Conservation (phyloP, 2,797 vertebrate genomes). For the Rhinophrynus dorsalis region DNA sequence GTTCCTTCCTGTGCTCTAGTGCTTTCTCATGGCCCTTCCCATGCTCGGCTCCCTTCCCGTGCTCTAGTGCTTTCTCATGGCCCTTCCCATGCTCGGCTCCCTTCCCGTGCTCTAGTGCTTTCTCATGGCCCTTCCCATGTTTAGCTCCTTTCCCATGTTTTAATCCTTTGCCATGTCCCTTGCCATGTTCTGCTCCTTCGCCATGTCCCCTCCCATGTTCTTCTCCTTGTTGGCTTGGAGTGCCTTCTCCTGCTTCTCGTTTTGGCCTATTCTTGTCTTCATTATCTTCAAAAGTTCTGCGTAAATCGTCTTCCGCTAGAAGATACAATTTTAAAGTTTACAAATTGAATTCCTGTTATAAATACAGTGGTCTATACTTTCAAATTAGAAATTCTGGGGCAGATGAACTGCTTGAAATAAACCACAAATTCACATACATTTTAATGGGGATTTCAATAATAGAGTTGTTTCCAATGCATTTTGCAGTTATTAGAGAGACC, state of each 20-base stretch:
- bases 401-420: too few species aligned
- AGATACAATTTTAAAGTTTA: too few species aligned
- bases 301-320: conserved; percentile 18
- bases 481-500: too few species aligned
- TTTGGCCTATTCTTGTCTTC: background rate
- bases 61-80: background rate
- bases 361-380: too few species aligned
- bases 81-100: background rate
- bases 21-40: background rate
- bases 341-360: too few species aligned
- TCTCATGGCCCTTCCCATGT: background rate
- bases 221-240: background rate
- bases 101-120: background rate
- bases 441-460: too few species aligned
- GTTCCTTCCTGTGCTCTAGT: background rate
- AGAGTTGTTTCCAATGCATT: too few species aligned
- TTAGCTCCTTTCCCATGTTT: background rate
- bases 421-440: too few species aligned
- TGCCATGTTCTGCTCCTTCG: background rate
- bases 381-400: too few species aligned
- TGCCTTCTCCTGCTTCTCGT: background rate
- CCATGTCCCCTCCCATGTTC: background rate
- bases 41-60: background rate
- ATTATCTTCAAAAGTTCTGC: background rate
- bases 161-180: background rate